Percentiles rank a stretch among this genome's conserved stretches.
Evolutionary conservation across 2,113 vertebrate species (phyloP).

Genomic region (Vulpes ferrilata): DNA sequence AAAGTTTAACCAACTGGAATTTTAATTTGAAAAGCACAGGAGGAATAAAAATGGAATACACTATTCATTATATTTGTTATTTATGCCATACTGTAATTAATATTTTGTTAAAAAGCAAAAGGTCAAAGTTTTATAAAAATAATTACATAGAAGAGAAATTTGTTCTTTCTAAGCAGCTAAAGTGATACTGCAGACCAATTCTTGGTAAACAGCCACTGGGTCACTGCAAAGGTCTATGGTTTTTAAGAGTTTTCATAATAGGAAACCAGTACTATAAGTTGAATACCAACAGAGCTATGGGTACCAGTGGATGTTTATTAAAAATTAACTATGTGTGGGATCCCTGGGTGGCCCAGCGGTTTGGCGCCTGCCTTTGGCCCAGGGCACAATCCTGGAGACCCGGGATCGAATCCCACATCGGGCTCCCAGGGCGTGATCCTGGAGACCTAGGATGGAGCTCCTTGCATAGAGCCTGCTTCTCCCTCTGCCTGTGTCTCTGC

Average conservation of each 20-base stretch:
- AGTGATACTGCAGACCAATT: neutral
- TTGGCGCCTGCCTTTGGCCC: no score
- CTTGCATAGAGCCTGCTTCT: no score
- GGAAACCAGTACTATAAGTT: neutral
- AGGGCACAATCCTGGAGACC: no score
- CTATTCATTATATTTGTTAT: conserved; percentile 60
- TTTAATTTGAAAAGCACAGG: conserved; percentile 69
- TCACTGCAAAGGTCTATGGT: neutral
- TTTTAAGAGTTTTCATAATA: neutral
- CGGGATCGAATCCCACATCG: no score
- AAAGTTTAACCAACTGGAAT: conserved; percentile 66
- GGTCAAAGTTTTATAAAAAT: conserved; percentile 60
- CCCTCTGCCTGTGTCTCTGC: no score
- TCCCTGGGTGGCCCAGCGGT: no score
- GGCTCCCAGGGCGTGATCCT: no score
- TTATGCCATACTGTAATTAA: conserved; percentile 47
- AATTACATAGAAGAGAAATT: conserved; percentile 36
- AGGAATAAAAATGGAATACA: conserved; percentile 62
- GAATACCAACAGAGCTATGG: neutral
- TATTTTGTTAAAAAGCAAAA: conserved; percentile 59
- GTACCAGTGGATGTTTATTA: neutral
- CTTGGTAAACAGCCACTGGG: neutral
- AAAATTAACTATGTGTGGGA: neutral
- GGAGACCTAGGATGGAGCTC: no score
- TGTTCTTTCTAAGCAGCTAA: conserved; percentile 7